These are phyloP conservation scores for Damaliscus lunatus DNA, from an alignment of 2,113 vertebrate species.

Conservation along the genomic window DNA sequence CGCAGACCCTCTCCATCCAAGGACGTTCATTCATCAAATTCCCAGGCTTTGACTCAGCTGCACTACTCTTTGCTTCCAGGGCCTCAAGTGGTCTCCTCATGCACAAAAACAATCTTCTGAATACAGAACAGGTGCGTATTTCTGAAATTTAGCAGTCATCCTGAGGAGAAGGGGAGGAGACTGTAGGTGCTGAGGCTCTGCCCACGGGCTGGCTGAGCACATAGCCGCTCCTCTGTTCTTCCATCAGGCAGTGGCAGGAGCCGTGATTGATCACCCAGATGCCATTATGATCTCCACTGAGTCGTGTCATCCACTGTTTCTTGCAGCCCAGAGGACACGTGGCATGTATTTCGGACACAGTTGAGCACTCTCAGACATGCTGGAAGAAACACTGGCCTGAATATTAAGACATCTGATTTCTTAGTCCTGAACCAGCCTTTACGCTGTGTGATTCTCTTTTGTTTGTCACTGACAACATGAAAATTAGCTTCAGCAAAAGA, in stretches of 20 bases:
- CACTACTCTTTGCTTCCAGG: neutral
- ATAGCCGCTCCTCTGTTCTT: neutral
- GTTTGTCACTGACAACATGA: neutral
- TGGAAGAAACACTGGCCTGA: neutral
- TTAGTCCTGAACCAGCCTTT: neutral
- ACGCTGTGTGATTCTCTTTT: neutral
- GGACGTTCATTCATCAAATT: neutral
- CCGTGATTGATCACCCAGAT: neutral
- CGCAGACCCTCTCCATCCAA: neutral
- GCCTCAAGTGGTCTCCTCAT: neutral
- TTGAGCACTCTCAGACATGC: neutral
- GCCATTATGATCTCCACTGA: neutral
- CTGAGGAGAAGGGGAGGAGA: neutral
- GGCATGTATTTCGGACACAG: neutral
- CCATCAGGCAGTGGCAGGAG: rapidly evolving
- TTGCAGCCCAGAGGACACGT: neutral
- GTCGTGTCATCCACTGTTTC: neutral
- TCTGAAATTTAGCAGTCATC: neutral
- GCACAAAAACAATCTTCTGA: neutral
- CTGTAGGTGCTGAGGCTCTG: neutral
- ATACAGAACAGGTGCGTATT: constrained; percentile 4
- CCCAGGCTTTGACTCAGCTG: constrained; percentile 35
- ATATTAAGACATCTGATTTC: neutral
- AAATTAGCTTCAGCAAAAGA: neutral
- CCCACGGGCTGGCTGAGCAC: neutral